phyloP scores from a whole-genome alignment of 2,797 vertebrate genomes.

The Leptodactylus fallax region DNA sequence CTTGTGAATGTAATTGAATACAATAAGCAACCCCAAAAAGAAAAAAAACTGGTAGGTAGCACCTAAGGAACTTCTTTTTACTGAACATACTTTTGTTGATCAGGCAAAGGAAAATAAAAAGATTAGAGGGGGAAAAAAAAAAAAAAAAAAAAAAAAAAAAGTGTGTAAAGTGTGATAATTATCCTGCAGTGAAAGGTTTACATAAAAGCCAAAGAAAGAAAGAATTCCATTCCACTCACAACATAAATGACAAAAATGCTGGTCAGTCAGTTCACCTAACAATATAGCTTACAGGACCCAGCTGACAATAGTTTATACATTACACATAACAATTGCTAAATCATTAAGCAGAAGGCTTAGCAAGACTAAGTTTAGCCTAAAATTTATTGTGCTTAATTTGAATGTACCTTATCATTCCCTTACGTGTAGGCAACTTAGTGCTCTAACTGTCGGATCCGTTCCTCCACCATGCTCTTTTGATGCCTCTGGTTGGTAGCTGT shows the following conservation, averaged over 20 bases:
- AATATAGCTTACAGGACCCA: background rate
- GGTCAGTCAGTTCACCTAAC: background rate
- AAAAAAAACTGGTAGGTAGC: too few species aligned
- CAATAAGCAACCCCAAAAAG: too few species aligned
- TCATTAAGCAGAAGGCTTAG: background rate
- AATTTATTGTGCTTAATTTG: background rate
- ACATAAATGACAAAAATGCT: constrained; percentile 22
- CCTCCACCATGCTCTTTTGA: constrained; percentile 50
- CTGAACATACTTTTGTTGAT: too few species aligned
- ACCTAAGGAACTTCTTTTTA: too few species aligned
- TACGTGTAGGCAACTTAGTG: constrained; percentile 23
- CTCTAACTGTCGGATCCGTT: constrained; percentile 50
- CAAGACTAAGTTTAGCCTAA: background rate
- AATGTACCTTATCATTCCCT: constrained; percentile 29
- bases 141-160: too few species aligned
- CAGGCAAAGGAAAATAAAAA: too few species aligned
- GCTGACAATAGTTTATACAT: background rate
- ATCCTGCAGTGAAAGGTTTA: background rate
- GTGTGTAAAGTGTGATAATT: too few species aligned
- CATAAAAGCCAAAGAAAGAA: background rate
- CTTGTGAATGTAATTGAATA: too few species aligned
- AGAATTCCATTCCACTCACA: constrained; percentile 8
- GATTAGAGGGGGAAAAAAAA: too few species aligned
- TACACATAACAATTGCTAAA: background rate
- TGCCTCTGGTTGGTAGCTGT: constrained; percentile 8